Percentiles rank a stretch among this genome's conserved stretches.
Conservation (phyloP, 2,113 vertebrate genomes). For the Eptesicus fuscus region DNA sequence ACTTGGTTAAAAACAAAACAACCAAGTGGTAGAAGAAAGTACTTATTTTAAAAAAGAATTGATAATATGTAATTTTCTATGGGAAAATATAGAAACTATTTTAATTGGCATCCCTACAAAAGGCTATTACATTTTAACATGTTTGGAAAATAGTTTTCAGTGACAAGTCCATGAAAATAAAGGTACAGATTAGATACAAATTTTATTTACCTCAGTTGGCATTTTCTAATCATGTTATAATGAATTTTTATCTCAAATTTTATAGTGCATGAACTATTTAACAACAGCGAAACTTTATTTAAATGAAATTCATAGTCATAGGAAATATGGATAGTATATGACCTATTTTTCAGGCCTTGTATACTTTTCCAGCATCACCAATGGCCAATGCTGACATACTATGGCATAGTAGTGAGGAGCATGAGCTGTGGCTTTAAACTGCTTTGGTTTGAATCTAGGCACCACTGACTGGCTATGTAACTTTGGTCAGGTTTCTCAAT, state of each 20-base stretch:
- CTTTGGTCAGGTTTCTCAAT: background rate
- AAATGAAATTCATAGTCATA: background rate
- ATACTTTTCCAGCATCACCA: background rate
- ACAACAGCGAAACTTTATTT: background rate
- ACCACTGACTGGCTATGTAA: background rate
- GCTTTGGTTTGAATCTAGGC: background rate
- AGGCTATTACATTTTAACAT: slow-evolving; percentile 4
- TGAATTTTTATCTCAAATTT: slow-evolving; percentile 17
- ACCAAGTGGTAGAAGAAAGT: background rate
- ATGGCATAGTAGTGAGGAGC: background rate
- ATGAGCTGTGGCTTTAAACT: background rate
- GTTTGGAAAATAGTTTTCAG: slow-evolving; percentile 32
- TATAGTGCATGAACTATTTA: background rate
- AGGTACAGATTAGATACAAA: background rate
- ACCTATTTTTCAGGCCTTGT: background rate
- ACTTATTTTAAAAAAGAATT: background rate
- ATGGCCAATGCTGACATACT: background rate
- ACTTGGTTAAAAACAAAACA: background rate
- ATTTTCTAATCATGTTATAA: background rate
- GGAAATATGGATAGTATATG: background rate
- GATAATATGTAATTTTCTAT: background rate
- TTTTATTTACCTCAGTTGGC: slow-evolving; percentile 8
- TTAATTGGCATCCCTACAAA: background rate
- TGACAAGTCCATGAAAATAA: background rate
- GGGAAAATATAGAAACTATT: slow-evolving; percentile 16